A percentile compares a stretch with the other conserved stretches of the same genome.
These are phyloP conservation scores for Euborellia annulipes DNA, from an alignment of 1,140 invertebrate genomes.

Conservation along the genomic window DNA sequence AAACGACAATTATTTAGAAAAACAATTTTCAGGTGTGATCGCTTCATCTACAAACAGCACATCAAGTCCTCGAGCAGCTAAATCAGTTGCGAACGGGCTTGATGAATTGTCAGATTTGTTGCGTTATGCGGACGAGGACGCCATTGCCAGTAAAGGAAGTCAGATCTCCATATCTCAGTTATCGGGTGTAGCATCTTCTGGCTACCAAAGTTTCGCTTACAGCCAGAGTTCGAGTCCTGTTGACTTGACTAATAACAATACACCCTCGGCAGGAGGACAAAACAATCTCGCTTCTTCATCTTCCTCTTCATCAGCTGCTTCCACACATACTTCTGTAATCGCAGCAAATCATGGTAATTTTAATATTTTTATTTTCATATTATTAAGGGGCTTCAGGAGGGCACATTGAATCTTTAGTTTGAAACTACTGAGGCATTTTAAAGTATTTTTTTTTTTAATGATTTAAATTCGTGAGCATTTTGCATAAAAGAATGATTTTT, in stretches of 20 bases:
- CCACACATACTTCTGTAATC: neutral
- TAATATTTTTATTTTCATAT: constrained; percentile 3
- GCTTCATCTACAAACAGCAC: neutral
- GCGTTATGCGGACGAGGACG: constrained; percentile 41
- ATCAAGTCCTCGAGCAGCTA: neutral
- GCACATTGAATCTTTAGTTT: too few relatives aligned
- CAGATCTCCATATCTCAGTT: constrained; percentile 63
- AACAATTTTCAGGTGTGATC: too few relatives aligned
- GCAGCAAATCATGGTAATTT: constrained; percentile 2
- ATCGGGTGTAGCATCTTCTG: constrained; percentile 70
- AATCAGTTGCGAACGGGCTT: constrained; percentile 19
- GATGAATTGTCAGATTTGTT: constrained; percentile 56
- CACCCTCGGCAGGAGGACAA: constrained; percentile 19
- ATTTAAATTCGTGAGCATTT: too few relatives aligned
- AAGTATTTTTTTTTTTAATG: too few relatives aligned
- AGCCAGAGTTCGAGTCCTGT: constrained; percentile 82
- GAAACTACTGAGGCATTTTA: too few relatives aligned
- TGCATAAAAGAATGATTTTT: too few relatives aligned
- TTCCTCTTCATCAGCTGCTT: too few relatives aligned
- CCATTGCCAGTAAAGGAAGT: constrained; percentile 45
- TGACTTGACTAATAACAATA: constrained; percentile 37
- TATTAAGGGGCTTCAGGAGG: too few relatives aligned
- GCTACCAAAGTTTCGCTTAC: constrained; percentile 81
- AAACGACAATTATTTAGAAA: too few relatives aligned
- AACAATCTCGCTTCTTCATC: too few relatives aligned